Percentiles rank a stretch among this genome's conserved stretches.
These are phyloP conservation scores for Neopipo cinnamomea DNA, from an alignment of 2,113 vertebrate genomes.

Conservation along the genomic window DNA sequence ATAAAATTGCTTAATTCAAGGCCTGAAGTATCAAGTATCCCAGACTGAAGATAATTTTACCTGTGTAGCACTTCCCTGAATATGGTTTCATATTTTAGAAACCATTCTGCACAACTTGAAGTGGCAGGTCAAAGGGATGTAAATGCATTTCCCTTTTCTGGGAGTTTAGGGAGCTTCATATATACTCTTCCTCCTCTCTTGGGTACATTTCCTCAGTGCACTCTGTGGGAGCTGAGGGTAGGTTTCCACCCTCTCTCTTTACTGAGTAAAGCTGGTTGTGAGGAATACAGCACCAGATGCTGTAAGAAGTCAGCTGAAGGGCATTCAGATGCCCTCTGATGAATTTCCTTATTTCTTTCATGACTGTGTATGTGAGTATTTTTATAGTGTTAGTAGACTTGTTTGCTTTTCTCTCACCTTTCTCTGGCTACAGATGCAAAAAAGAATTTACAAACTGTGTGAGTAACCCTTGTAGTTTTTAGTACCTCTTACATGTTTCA, in stretches of 20 bases:
- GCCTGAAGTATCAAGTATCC: background rate
- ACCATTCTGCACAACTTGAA: background rate
- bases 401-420: background rate
- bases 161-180: background rate
- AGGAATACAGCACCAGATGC: background rate
- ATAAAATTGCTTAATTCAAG: background rate
- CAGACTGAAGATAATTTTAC: background rate
- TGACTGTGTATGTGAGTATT: background rate
- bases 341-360: background rate
- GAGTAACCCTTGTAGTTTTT: background rate
- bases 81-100: background rate
- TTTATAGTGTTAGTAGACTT: background rate
- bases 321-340: background rate
- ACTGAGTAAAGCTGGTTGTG: background rate
- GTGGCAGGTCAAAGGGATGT: background rate
- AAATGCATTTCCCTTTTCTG: background rate
- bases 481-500: background rate
- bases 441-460: background rate
- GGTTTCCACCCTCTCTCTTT: background rate
- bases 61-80: background rate
- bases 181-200: background rate
- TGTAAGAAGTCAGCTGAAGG: background rate
- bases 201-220: background rate
- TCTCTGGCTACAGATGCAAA: background rate
- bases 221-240: background rate